These are phyloP conservation scores for Limanda limanda DNA, from an alignment of 2,113 vertebrate genomes.

Conservation along the genomic window DNA sequence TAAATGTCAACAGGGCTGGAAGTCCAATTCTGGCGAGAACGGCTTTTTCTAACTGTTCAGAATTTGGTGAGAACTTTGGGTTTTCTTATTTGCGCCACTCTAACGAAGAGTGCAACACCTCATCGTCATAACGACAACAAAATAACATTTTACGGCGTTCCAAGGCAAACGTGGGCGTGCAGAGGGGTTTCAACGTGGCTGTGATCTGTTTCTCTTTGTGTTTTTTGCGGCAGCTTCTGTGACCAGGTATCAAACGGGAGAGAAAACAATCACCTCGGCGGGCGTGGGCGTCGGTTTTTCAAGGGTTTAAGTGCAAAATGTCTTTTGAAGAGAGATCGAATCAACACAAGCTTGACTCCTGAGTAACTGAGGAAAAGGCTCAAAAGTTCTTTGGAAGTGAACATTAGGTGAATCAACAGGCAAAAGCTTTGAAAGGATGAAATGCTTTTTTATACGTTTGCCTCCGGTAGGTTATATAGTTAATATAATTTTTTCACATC, in stretches of 20 bases:
- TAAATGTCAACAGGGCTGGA: slow-evolving; percentile 62
- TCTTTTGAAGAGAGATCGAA: not conserved
- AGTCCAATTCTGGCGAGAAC: slow-evolving; percentile 19
- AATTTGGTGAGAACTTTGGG: not conserved
- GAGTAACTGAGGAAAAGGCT: too few species aligned
- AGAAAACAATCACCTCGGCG: not conserved
- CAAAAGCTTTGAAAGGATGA: too few species aligned
- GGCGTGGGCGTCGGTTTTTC: too few species aligned
- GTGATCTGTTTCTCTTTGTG: slow-evolving; percentile 15
- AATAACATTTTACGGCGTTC: slow-evolving; percentile 33
- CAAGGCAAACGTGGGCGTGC: slow-evolving; percentile 15
- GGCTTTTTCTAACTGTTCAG: slow-evolving; percentile 16
- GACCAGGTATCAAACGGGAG: not conserved
- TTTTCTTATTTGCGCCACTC: not conserved
- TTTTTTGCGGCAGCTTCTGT: not conserved
- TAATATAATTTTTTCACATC: too few species aligned
- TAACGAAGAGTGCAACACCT: slow-evolving; percentile 31
- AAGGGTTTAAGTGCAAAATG: not conserved
- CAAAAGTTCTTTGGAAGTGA: too few species aligned
- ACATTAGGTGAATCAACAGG: too few species aligned
- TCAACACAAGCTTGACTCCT: too few species aligned
- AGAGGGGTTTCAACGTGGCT: not conserved
- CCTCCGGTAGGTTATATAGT: too few species aligned
- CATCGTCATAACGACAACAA: slow-evolving; percentile 23
- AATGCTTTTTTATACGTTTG: too few species aligned